Conservation (phyloP, 2,113 vertebrate genomes). For the Chionomys nivalis region DNA sequence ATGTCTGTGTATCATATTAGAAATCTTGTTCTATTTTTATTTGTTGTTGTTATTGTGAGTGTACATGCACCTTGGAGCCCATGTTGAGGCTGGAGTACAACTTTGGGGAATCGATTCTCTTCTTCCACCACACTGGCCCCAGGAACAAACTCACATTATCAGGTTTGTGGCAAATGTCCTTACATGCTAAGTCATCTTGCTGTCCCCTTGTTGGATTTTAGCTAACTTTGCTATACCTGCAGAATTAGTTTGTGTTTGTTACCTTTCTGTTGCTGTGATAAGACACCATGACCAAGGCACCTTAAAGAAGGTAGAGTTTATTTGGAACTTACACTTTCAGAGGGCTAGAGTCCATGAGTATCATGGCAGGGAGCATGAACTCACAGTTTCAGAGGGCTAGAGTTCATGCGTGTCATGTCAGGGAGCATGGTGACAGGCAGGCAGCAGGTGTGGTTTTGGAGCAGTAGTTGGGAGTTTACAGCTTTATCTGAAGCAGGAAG, state of each 20-base stretch:
- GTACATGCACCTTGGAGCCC: background rate
- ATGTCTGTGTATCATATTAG: background rate
- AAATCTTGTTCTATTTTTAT: background rate
- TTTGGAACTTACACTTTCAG: background rate
- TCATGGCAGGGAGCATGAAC: background rate
- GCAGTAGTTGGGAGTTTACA: background rate
- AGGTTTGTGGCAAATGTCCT: background rate
- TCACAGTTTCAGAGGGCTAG: background rate
- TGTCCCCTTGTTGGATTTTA: background rate
- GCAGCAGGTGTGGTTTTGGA: background rate
- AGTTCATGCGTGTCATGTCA: background rate
- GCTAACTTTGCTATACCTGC: background rate
- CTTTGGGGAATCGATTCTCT: background rate
- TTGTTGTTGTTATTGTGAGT: background rate
- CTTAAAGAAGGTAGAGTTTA: background rate
- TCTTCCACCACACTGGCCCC: background rate
- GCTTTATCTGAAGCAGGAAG: background rate
- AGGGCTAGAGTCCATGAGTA: background rate
- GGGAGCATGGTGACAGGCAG: background rate
- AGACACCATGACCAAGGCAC: background rate
- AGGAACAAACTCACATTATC: background rate
- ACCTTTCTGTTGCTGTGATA: background rate
- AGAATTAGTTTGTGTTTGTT: background rate
- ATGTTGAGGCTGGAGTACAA: background rate
- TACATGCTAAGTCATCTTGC: background rate